Percentiles rank a stretch among this genome's conserved stretches.
Conservation (phyloP, 2,797 vertebrate genomes). For the Cuculus canorus region DNA sequence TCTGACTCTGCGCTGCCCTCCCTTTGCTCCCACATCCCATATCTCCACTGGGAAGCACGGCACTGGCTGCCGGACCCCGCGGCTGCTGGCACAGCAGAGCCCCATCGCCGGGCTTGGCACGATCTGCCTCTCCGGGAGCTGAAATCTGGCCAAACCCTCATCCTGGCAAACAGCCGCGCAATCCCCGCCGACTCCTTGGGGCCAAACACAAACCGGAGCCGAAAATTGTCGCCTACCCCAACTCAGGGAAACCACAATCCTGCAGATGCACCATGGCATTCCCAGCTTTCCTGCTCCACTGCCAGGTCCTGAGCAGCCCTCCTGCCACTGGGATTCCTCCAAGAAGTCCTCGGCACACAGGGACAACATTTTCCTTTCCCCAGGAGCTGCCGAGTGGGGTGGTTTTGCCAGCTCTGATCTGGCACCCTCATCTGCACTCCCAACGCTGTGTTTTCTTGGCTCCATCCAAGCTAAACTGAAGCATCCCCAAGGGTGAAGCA, state of each 20-base stretch:
- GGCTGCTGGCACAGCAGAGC: not conserved
- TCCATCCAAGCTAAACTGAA: not conserved
- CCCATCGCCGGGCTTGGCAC: not conserved
- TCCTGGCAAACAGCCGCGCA: not conserved
- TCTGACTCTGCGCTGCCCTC: fast-evolving
- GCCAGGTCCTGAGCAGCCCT: not conserved
- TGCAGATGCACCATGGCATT: fast-evolving
- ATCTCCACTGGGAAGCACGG: fast-evolving
- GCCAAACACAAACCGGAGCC: fast-evolving
- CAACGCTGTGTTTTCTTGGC: not conserved
- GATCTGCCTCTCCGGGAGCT: not conserved
- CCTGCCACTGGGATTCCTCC: not conserved
- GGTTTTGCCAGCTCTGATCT: not conserved
- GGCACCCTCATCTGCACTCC: fast-evolving
- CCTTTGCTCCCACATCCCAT: not conserved
- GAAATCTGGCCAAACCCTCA: not conserved
- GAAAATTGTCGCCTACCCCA: not conserved
- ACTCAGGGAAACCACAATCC: fast-evolving
- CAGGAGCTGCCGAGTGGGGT: not conserved
- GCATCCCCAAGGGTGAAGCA: not conserved
- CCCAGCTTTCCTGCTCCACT: fast-evolving
- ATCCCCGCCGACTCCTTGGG: fast-evolving
- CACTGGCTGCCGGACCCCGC: not conserved
- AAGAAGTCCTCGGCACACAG: not conserved
- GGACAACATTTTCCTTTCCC: not conserved